Conservation (phyloP, 2,113 vertebrate species). For the Bothrops jararaca region DNA sequence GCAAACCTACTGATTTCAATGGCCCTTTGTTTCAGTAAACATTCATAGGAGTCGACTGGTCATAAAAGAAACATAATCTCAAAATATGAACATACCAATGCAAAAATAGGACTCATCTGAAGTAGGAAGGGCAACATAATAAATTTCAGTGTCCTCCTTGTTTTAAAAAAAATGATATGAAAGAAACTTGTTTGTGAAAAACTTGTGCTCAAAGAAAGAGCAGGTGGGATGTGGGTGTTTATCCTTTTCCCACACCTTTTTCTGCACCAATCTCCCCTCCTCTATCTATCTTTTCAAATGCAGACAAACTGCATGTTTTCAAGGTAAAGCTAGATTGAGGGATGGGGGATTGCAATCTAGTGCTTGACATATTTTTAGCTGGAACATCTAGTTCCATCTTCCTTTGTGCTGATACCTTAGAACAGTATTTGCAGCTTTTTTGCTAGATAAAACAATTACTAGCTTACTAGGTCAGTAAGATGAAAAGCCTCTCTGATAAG, state of each 20-base stretch:
- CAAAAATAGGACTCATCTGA: neutral
- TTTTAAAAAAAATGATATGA: neutral
- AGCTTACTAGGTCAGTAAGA: neutral
- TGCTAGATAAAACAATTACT: slow-evolving; percentile 17
- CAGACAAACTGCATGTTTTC: neutral
- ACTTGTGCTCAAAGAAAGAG: neutral
- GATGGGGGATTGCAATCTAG: neutral
- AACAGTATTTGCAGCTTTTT: neutral
- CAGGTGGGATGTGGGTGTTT: neutral
- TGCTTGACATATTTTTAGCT: neutral
- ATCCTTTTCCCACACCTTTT: neutral
- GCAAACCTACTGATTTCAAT: neutral
- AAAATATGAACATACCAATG: neutral
- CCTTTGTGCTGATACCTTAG: neutral
- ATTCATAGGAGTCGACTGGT: neutral
- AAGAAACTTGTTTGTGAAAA: neutral
- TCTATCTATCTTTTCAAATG: neutral
- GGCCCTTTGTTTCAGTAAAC: neutral
- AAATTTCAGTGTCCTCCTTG: neutral
- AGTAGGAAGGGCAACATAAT: neutral
- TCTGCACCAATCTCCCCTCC: neutral
- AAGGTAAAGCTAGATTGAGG: neutral
- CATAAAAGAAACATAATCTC: neutral
- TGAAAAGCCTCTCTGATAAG: neutral
- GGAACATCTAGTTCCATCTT: slow-evolving; percentile 1